Base-by-base conservation (phyloP, 2,113 vertebrate species). In the Cranoglanis bouderius region DNA sequence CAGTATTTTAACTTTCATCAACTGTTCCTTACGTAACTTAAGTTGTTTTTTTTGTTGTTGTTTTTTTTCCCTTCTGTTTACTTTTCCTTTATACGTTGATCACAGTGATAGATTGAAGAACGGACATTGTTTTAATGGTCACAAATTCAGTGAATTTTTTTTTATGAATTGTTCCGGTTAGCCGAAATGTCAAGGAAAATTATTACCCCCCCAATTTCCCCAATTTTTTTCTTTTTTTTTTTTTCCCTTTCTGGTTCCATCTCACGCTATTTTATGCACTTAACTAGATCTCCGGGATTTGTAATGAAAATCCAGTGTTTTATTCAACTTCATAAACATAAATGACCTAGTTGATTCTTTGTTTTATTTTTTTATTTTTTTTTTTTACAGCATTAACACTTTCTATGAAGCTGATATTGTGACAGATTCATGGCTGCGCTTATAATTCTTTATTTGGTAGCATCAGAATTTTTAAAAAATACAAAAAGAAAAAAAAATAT, bases 1-100 rank as follows among this genome's bases (percentile, higher is more conserved):
- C 98, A 99, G 98, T 99, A 99, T 99, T 99, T 98, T 97, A 98
- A 38, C 21, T 59, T 97, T 95, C 96, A 96, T 97, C 97, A 97
- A 98, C 96, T 96, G 92, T 91, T 96, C 93, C 95, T 96, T 95
- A 96, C 97, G 96, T 97, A 97, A 98, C 96, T 98, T 98, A 96
- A 98, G 6, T 12, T 9, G 19, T 29, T 24, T n/a, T 9, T 5
- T 3, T 38, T 67, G 1, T 4, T 46, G 13, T 49, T 49, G 6
- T 29, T 49, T 51, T n/a, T 18, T 43, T 2, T 18, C 97, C 98
- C 97, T 94, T 97, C 94, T 95, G 97, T 98, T 98, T 98, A 97
- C 97, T 96, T 98, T 97, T 96, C 95, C 95, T 93, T 94, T 95
- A 97, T 97, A 96, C 96, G 95, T 97, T 98, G 95, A 96, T 96